A percentile compares a stretch with the other conserved stretches of the same genome.
Evolutionary conservation across 1,140 invertebrate species (phyloP).

Genomic region (Drosophila navojoa): DNA sequence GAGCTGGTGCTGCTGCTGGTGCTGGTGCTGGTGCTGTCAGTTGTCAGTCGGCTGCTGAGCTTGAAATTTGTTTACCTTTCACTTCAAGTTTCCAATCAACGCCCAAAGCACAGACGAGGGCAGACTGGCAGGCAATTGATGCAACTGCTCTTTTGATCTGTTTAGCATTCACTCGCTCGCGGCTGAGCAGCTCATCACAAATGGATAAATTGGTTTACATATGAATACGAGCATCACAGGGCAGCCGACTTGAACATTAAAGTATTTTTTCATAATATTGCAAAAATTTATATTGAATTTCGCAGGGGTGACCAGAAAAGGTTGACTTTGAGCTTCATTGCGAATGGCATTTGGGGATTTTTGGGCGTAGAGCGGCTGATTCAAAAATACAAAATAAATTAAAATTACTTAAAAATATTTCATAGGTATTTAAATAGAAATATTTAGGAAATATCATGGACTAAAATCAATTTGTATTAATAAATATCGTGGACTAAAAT

Average conservation of each 20-base stretch:
- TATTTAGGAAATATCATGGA: too few species aligned
- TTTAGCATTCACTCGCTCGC: constrained; percentile 48
- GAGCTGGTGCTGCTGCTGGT: constrained; percentile 15
- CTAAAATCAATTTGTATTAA: too few species aligned
- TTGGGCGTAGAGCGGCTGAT: too few species aligned
- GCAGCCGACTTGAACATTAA: constrained; percentile 24
- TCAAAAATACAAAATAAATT: too few species aligned
- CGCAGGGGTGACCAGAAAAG: too few species aligned
- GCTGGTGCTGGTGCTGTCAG: constrained; percentile 26
- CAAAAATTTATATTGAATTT: too few species aligned
- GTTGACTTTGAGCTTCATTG: too few species aligned
- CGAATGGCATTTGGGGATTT: too few species aligned
- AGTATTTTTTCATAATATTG: neutral
- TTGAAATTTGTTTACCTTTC: constrained; percentile 47
- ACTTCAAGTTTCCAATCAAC: constrained; percentile 70
- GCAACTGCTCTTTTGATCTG: constrained; percentile 70
- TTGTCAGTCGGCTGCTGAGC: constrained; percentile 50
- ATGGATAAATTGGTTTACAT: constrained; percentile 42
- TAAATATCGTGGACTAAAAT: too few species aligned
- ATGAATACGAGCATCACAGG: neutral
- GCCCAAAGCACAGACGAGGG: constrained; percentile 42
- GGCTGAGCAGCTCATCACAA: constrained; percentile 54
- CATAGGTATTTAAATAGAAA: too few species aligned
- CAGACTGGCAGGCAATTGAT: constrained; percentile 63
- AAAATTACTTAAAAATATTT: too few species aligned